Evolutionary conservation across 2,888 invertebrate species (phyloP).

Genomic region (Agriopis leucophaearia): DNA sequence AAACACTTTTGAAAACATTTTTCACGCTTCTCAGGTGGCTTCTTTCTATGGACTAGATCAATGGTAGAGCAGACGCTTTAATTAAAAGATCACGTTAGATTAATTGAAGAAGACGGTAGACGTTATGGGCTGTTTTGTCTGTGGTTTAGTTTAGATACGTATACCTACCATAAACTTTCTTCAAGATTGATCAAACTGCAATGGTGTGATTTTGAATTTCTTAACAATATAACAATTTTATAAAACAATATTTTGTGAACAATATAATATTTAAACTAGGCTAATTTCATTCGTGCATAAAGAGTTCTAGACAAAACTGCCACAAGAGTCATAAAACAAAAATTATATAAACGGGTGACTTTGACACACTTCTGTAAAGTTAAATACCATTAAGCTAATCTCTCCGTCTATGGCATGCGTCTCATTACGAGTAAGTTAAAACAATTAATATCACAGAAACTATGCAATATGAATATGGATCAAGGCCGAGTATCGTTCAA

Average conservation of each 20-base stretch:
- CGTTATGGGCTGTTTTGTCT: no score
- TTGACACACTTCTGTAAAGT: constrained; percentile 56
- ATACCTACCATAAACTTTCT: no score
- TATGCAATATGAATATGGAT: constrained; percentile 62
- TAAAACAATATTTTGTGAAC: no score
- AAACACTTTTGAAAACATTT: neutral
- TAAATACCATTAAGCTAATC: constrained; percentile 43
- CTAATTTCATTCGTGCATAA: neutral
- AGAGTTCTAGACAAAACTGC: neutral
- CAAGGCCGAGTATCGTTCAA: constrained; percentile 66
- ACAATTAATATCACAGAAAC: constrained; percentile 51
- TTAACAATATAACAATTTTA: no score
- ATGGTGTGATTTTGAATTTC: no score
- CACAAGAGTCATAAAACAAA: constrained; percentile 12
- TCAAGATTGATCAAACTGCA: no score
- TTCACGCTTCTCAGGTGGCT: neutral
- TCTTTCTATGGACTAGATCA: neutral
- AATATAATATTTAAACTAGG: neutral
- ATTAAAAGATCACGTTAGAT: no score
- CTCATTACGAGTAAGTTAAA: constrained; percentile 39
- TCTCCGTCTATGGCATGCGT: constrained; percentile 41
- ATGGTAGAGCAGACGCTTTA: no score
- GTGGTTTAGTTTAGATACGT: no score
- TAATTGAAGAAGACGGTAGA: no score
- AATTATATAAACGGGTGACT: constrained; percentile 45